Evolutionary conservation across 2,797 vertebrate species (phyloP), one percentile per base, ranked within the genome.

Genomic region (Sebastes dallii): DNA sequence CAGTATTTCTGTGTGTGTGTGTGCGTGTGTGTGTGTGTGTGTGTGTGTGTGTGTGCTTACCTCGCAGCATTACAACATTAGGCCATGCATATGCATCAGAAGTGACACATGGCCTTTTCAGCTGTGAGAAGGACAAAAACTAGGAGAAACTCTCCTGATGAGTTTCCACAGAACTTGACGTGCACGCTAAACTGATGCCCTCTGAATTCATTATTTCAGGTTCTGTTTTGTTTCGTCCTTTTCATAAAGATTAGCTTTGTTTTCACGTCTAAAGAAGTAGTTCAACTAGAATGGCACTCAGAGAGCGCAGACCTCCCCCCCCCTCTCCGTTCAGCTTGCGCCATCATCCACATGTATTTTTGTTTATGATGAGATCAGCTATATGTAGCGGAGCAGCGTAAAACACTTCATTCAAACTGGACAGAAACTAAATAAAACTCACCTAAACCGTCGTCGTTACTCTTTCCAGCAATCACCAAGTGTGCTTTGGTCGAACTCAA

Each of bases 81-180:
- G 68, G 74, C 55, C 75, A 68, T 85, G 75, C 81, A 80, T 81
- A 75, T 84, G 80, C 77, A 89, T 73, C 20, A 78, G n/a, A 71
- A 25, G 59, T 80, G 67, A 82, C 80, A 84, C 67, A 39, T 82
- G 81, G 69, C 76, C 72, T 82, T 84, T 85, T 79, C 62, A 58
- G 72, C 66, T 78, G 75, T 86, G 77, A 75, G 78, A 82, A 87
- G 78, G 77, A 52, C 80, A 89, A 65, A 70, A 61, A 81, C 67
- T 7, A n/a, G n/a, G 11, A n/a, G 60, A 55, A 79, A 69, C 42
- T 56, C 56, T 59, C 12, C 64, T 64, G 22, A 39, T 46, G 39
- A 69, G 59, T 84, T 10, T 62, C 58, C 24, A 59, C 25, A 50
- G 29, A 56, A 59, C 54, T 12, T 6, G 46, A 52, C 16, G 4